Conservation (phyloP, 2,113 vertebrate genomes). For the Lynx canadensis region DNA sequence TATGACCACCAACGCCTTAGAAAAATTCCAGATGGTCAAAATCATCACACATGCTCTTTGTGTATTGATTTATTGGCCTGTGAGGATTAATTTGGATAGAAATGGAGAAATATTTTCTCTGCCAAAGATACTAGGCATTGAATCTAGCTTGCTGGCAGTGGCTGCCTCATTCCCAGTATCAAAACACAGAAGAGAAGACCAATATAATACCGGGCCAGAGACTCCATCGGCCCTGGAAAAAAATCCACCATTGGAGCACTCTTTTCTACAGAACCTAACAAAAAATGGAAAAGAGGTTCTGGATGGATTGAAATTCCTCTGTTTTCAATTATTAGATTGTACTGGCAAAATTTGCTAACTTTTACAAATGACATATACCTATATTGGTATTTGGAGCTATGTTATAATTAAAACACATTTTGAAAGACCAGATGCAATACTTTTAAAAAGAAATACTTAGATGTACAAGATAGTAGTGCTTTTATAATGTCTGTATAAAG, state of each 20-base stretch:
- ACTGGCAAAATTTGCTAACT: not conserved
- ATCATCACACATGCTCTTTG: conserved; percentile 53
- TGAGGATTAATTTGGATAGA: conserved; percentile 68
- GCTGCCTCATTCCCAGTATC: not conserved
- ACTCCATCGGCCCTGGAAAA: not conserved
- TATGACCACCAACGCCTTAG: not conserved
- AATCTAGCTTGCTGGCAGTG: conserved; percentile 8
- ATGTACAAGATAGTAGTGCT: not conserved
- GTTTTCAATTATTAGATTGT: not conserved
- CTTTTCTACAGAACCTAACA: not conserved
- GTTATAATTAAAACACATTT: conserved; percentile 34
- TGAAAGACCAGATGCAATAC: not conserved
- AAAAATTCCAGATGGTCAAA: conserved; percentile 62
- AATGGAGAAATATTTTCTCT: conserved; percentile 70
- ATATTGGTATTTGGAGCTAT: not conserved
- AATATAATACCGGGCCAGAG: conserved; percentile 45
- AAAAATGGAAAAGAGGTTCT: not conserved
- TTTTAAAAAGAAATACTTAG: conserved; percentile 41
- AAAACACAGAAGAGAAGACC: conserved; percentile 54
- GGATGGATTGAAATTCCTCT: not conserved
- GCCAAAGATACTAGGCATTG: conserved; percentile 51
- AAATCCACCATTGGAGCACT: not conserved
- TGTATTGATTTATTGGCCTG: conserved; percentile 62
- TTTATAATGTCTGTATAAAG: conserved; percentile 32
- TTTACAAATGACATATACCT: not conserved